Evolutionary conservation across 2,888 invertebrate genomes (phyloP).

Genomic region (Leptopterna dolabrata): DNA sequence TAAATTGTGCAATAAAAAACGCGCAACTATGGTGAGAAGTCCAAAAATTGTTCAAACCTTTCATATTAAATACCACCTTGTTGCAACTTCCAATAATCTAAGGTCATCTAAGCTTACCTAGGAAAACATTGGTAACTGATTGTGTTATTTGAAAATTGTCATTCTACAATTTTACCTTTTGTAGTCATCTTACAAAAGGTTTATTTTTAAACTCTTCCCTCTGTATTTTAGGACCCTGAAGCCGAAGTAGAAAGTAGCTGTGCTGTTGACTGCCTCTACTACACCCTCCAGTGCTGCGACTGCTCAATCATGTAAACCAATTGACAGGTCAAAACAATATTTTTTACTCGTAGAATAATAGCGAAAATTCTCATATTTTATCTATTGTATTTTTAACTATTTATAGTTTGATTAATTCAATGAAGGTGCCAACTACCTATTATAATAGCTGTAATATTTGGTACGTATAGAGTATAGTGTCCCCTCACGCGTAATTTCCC

Average conservation of each 20-base stretch:
- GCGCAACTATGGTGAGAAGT: too few relatives aligned
- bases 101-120: too few relatives aligned
- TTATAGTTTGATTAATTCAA: neutral
- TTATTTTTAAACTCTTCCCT: neutral
- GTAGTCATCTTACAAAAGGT: too few relatives aligned
- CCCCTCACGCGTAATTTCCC: too few relatives aligned
- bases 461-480: neutral
- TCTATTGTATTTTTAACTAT: neutral
- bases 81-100: too few relatives aligned
- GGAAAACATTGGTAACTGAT: too few relatives aligned
- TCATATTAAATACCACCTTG: too few relatives aligned
- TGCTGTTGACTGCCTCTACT: constrained; percentile 56
- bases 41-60: too few relatives aligned
- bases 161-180: too few relatives aligned
- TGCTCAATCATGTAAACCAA: constrained; percentile 56
- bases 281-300: constrained; percentile 57
- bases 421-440: neutral
- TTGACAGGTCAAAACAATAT: constrained; percentile 1
- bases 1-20: too few relatives aligned
- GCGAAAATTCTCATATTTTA: neutral
- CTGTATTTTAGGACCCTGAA: constrained; percentile 12
- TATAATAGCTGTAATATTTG: neutral
- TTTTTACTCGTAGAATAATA: neutral
- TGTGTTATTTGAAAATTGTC: too few relatives aligned
- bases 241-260: constrained; percentile 50